phyloP scores from a whole-genome alignment of 2,888 invertebrate genomes.

The Falcaria lacertinaria region DNA sequence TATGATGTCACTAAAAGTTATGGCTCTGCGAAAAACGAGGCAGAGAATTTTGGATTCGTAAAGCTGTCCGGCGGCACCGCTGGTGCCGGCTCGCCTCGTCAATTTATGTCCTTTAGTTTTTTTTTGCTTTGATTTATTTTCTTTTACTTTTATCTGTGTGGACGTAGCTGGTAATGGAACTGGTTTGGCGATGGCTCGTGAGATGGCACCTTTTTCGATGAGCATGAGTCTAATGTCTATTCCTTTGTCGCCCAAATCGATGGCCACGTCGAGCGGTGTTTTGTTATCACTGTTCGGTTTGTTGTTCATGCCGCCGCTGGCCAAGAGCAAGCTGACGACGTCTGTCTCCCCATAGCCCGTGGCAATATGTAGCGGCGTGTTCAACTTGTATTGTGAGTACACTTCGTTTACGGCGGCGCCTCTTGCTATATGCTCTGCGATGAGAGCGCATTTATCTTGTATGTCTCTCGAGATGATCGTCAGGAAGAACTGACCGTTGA shows the following conservation, averaged over 20 bases:
- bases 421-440: neutral
- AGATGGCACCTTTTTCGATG: neutral
- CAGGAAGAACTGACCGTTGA: neutral
- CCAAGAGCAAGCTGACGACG: conserved; percentile 4
- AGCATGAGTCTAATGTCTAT: neutral
- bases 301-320: neutral
- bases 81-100: conserved; percentile 4
- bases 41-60: conserved; percentile 7
- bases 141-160: neutral
- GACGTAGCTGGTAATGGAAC: neutral
- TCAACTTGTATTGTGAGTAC: conserved; percentile 2
- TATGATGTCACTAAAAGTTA: neutral
- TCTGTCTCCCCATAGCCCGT: conserved; percentile 2
- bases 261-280: conserved; percentile 5
- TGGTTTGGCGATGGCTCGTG: neutral
- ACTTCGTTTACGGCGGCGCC: neutral
- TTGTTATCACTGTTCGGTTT: conserved; percentile 3
- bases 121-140: neutral
- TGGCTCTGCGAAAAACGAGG: conserved; percentile 5
- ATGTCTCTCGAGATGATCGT: neutral
- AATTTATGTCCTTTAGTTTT: neutral
- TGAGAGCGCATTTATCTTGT: neutral
- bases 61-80: conserved; percentile 6
- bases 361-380: conserved; percentile 6
- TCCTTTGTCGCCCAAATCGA: neutral